A percentile compares a stretch with the other conserved stretches of the same genome.
These are phyloP conservation scores for Bubalus kerabau DNA, from an alignment of 2,113 vertebrate species.

Conservation along the genomic window DNA sequence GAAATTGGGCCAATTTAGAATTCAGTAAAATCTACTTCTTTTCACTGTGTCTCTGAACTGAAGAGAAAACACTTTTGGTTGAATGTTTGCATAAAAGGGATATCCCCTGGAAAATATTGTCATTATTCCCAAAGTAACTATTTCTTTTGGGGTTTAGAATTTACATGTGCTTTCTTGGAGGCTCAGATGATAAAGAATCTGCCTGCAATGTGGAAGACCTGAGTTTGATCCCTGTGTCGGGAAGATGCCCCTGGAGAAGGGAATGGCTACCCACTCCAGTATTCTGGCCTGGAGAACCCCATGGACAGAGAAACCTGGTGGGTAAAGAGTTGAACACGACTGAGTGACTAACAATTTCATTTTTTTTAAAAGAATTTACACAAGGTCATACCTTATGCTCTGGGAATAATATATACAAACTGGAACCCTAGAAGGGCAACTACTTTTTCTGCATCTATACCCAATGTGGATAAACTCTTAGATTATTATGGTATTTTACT, in stretches of 20 bases:
- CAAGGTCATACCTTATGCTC: background rate
- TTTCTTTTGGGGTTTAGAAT: background rate
- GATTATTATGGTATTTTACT: background rate
- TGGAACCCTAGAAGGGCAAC: background rate
- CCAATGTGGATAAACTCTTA: background rate
- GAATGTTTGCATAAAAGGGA: background rate
- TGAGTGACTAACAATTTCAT: background rate
- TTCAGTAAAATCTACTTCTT: background rate
- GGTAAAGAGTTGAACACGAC: background rate
- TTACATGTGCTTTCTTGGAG: background rate
- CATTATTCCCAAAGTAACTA: background rate
- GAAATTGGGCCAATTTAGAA: background rate
- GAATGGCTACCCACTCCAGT: background rate
- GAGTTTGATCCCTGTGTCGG: background rate
- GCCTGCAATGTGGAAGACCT: background rate
- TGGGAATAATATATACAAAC: background rate
- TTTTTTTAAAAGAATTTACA: background rate
- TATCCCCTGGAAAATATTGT: constrained; percentile 13
- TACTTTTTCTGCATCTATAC: background rate
- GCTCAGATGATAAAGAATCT: background rate
- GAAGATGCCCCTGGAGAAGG: background rate
- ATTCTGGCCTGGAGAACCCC: background rate
- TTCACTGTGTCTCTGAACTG: background rate
- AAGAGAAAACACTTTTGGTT: background rate
- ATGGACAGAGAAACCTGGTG: background rate